These are phyloP conservation scores for Zeugodacus cucurbitae DNA, from an alignment of 1,140 invertebrate genomes.

Conservation along the genomic window DNA sequence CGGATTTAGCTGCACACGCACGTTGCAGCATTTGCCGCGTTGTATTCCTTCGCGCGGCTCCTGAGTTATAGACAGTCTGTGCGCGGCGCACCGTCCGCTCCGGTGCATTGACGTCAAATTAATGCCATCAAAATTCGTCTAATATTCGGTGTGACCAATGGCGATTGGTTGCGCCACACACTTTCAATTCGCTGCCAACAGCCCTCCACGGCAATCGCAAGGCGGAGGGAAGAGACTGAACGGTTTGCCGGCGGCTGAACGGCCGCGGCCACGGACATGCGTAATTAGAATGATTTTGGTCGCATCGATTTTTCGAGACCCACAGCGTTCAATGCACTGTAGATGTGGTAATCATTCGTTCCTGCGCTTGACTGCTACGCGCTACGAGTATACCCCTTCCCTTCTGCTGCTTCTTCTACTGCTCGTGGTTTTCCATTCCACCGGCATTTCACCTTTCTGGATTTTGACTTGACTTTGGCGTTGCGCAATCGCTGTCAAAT, in stretches of 20 bases:
- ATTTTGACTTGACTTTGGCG: background rate
- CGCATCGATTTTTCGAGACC: conserved; percentile 1
- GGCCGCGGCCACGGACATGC: conserved; percentile 22
- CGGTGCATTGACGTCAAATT: conserved; percentile 20
- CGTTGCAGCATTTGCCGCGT: background rate
- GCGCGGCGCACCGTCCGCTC: background rate
- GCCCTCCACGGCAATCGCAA: background rate
- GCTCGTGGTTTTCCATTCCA: background rate
- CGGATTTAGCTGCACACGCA: background rate
- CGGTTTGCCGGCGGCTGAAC: background rate
- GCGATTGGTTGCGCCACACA: conserved; percentile 29
- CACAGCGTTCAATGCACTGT: background rate
- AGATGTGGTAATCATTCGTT: background rate
- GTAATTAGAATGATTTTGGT: conserved; percentile 30
- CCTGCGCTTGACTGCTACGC: background rate
- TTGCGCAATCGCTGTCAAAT: conserved; percentile 31
- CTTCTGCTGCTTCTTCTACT: too few relatives aligned
- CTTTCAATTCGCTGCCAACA: background rate
- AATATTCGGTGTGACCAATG: conserved; percentile 32
- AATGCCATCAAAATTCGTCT: conserved; percentile 38
- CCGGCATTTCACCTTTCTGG: background rate
- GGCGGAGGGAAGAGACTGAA: background rate
- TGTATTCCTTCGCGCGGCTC: background rate
- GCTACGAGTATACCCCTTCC: background rate
- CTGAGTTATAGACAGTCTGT: background rate